A percentile compares a stretch with the other conserved stretches of the same genome.
phyloP scores from a whole-genome alignment of 2,113 vertebrate genomes.

The Promerops cafer region DNA sequence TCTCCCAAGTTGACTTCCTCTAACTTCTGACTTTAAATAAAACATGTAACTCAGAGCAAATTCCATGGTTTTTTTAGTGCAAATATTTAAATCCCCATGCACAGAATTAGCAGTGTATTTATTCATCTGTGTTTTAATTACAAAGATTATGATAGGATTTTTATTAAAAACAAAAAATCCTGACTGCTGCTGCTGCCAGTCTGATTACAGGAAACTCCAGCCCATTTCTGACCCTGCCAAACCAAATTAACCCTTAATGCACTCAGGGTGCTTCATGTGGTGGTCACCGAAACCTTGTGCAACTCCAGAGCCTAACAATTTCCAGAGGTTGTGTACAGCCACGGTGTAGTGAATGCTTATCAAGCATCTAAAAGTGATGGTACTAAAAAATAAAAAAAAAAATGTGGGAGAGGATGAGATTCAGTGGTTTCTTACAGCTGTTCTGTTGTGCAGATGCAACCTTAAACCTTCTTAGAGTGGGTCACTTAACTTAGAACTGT shows the following conservation, averaged over 20 bases:
- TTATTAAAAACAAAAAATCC: background rate
- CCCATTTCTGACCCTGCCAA: background rate
- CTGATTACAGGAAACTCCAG: conserved; percentile 2
- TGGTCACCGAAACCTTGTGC: background rate
- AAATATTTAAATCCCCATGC: background rate
- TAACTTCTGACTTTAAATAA: background rate
- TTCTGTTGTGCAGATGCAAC: background rate
- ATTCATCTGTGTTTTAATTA: background rate
- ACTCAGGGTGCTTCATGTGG: rapidly evolving
- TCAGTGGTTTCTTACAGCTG: background rate
- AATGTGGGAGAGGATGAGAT: background rate
- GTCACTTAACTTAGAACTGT: background rate
- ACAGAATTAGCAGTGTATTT: background rate
- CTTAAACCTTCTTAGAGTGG: background rate
- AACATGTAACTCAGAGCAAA: background rate
- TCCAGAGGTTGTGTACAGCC: background rate
- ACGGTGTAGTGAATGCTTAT: background rate
- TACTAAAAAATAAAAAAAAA: background rate
- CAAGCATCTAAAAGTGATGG: background rate
- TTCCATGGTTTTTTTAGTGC: background rate
- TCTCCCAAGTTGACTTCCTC: background rate
- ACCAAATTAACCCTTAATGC: background rate
- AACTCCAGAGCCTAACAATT: background rate
- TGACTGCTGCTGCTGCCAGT: background rate
- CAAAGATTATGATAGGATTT: background rate